Evolutionary conservation across 2,888 invertebrate species (phyloP).

Genomic region (Norana najaformis): DNA sequence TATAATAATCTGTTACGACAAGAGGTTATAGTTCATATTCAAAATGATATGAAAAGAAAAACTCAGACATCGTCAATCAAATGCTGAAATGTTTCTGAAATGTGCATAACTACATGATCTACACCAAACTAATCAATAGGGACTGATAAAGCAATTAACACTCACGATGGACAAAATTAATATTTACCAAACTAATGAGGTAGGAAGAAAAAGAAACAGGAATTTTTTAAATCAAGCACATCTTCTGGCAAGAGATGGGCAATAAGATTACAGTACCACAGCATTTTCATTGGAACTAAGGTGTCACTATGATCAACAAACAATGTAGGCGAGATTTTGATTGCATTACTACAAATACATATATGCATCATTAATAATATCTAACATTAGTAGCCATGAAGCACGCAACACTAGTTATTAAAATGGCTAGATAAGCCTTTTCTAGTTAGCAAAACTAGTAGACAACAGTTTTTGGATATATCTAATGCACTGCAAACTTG

Average conservation of each 20-base stretch:
- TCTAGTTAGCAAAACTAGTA: background rate
- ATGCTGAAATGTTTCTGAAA: no score
- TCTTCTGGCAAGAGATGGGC: background rate
- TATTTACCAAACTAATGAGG: background rate
- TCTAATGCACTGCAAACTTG: background rate
- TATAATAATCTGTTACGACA: no score
- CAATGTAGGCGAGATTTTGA: background rate
- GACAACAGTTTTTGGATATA: background rate
- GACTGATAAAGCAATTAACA: background rate
- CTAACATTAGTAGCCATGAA: background rate
- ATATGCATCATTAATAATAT: background rate
- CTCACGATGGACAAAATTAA: background rate
- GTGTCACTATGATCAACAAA: background rate
- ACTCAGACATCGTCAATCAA: no score
- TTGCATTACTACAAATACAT: background rate
- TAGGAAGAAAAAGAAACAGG: background rate
- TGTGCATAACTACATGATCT: background rate
- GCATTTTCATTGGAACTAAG: no score
- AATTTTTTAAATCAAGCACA: background rate
- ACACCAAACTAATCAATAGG: background rate
- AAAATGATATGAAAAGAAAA: no score
- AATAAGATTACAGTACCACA: background rate
- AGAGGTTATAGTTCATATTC: no score
- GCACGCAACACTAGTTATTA: background rate
- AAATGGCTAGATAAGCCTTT: background rate